Percentiles rank a stretch among this genome's conserved stretches.
phyloP scores from a whole-genome alignment of 2,797 vertebrate species.

The Tolypeutes matacus region DNA sequence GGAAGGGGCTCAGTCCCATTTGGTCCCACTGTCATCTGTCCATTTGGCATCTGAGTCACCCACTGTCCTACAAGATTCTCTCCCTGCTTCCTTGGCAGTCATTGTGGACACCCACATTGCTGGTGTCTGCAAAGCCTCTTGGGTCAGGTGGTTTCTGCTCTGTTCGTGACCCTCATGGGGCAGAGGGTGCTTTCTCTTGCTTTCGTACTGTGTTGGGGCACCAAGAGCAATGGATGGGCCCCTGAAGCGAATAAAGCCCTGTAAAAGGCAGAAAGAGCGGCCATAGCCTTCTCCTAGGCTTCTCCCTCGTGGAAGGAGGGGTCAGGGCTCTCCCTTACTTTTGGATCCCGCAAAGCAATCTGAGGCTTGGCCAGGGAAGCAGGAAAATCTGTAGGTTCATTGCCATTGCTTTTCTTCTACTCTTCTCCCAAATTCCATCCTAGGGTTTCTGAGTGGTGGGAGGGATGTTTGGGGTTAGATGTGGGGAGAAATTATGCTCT shows the following conservation, averaged over 20 bases:
- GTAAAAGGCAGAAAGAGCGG: not conserved
- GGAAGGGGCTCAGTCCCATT: not conserved
- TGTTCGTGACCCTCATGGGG: not conserved
- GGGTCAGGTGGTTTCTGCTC: not conserved
- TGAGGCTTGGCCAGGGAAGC: not conserved
- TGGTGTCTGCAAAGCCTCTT: not conserved
- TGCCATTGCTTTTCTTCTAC: not conserved
- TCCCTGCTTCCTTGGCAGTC: not conserved
- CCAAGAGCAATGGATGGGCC: not conserved
- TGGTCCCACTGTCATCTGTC: not conserved
- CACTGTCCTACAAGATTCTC: not conserved
- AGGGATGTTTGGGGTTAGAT: not conserved
- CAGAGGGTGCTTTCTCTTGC: not conserved
- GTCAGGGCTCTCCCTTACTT: not conserved
- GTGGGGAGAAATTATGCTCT: not conserved
- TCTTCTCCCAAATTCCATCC: not conserved
- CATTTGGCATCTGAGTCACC: not conserved
- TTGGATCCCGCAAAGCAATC: not conserved
- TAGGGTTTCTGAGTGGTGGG: not conserved
- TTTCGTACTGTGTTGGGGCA: not conserved
- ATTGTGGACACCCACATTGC: accelerated
- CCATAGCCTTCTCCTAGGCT: accelerated
- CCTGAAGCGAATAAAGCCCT: not conserved
- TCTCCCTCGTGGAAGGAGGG: not conserved
- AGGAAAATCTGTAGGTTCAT: not conserved